These are phyloP conservation scores for Amphiprion clarkii DNA, from an alignment of 2,797 vertebrate species.

Conservation along the genomic window DNA sequence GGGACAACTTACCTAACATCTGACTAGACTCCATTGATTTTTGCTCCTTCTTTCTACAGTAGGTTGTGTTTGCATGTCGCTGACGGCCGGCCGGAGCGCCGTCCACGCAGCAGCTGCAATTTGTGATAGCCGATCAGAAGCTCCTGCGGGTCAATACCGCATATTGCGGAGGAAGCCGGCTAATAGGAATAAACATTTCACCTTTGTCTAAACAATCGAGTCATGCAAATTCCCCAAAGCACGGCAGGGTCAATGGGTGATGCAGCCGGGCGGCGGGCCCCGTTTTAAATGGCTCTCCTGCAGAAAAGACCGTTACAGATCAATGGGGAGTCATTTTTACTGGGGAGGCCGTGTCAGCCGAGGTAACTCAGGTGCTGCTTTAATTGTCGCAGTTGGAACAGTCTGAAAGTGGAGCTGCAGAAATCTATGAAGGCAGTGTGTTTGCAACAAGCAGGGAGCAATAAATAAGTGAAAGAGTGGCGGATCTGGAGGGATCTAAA, in stretches of 20 bases:
- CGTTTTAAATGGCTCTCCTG: slow-evolving; percentile 68
- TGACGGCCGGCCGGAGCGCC: slow-evolving; percentile 38
- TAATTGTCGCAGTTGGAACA: slow-evolving; percentile 68
- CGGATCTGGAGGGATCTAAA: too few relatives aligned
- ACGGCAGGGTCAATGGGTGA: slow-evolving; percentile 73
- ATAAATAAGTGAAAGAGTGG: slow-evolving; percentile 12
- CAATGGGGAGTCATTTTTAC: slow-evolving; percentile 66
- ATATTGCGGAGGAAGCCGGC: slow-evolving; percentile 71
- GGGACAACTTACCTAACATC: slow-evolving; percentile 84
- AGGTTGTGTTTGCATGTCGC: slow-evolving; percentile 77
- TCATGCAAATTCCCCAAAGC: slow-evolving; percentile 74
- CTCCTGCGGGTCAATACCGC: slow-evolving; percentile 78
- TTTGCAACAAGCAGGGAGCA: not conserved
- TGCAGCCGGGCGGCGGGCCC: slow-evolving; percentile 45
- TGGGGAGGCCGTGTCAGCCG: slow-evolving; percentile 21
- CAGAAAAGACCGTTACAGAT: slow-evolving; percentile 63
- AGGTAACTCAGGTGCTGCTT: slow-evolving; percentile 74
- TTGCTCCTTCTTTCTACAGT: slow-evolving; percentile 26
- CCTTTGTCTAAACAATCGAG: slow-evolving; percentile 86
- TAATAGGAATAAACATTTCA: slow-evolving; percentile 88
- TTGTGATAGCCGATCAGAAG: slow-evolving; percentile 79
- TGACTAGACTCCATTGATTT: slow-evolving; percentile 86
- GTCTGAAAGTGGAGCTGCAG: slow-evolving; percentile 27
- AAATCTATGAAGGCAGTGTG: slow-evolving; percentile 56
- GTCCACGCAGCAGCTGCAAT: slow-evolving; percentile 73